Evolutionary conservation across 2,797 vertebrate species (phyloP).

Genomic region (Pipistrellus nathusii): DNA sequence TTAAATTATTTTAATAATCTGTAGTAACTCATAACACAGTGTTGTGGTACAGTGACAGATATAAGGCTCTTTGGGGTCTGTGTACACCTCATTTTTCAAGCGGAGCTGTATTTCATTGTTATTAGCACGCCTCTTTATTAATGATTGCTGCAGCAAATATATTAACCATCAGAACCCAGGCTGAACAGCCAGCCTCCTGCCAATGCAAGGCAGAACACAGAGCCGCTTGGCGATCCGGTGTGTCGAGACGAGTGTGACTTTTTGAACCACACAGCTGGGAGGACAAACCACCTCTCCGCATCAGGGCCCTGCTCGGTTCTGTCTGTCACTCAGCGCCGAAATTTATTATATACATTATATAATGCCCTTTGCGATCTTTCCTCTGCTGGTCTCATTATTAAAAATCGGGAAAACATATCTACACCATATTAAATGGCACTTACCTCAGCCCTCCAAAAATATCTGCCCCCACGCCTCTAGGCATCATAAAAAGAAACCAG

Average conservation of each 20-base stretch:
- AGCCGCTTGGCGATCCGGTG: slow-evolving; percentile 59
- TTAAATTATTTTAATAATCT: slow-evolving; percentile 83
- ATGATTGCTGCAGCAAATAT: slow-evolving; percentile 77
- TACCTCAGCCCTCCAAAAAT: slow-evolving; percentile 75
- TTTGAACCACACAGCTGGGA: slow-evolving; percentile 78
- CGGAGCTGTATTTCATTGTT: slow-evolving; percentile 83
- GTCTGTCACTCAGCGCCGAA: slow-evolving; percentile 71
- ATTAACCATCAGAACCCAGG: slow-evolving; percentile 80
- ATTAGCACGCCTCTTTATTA: slow-evolving; percentile 80
- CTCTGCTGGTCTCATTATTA: slow-evolving; percentile 79
- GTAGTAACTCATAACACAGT: slow-evolving; percentile 75
- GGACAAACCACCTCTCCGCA: slow-evolving; percentile 65
- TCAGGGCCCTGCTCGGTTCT: slow-evolving; percentile 68
- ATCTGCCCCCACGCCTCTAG: slow-evolving; percentile 53
- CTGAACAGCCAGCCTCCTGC: slow-evolving; percentile 53
- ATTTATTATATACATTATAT: slow-evolving; percentile 64
- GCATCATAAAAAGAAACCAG: slow-evolving; percentile 52
- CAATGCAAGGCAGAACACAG: slow-evolving; percentile 65
- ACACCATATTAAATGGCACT: slow-evolving; percentile 76
- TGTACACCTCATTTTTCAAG: slow-evolving; percentile 76
- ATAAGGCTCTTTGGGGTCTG: slow-evolving; percentile 70
- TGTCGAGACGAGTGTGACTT: slow-evolving; percentile 76
- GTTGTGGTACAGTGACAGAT: slow-evolving; percentile 73
- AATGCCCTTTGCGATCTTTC: slow-evolving; percentile 65
- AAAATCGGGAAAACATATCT: slow-evolving; percentile 71